Percentiles rank a stretch among this genome's conserved stretches.
Conservation (phyloP, 2,888 invertebrate genomes). For the Thecocarcelia acutangulata region DNA sequence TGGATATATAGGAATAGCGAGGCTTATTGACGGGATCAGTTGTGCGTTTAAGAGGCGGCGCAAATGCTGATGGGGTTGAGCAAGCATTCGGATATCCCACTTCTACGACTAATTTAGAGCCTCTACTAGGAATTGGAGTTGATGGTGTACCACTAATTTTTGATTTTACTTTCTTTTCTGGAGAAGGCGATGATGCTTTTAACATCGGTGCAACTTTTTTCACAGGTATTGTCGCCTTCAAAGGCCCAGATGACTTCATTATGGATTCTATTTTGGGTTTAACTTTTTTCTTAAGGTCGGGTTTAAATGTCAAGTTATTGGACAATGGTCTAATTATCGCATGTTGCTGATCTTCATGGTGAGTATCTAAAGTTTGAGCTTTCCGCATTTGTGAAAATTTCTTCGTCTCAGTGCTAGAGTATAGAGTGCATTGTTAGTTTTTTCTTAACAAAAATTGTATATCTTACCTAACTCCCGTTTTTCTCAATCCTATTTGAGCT, state of each 20-base stretch:
- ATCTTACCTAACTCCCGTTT: conserved; percentile 56
- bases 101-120: conserved; percentile 29
- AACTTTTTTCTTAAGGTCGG: conserved; percentile 69
- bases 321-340: conserved; percentile 63
- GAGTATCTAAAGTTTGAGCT: conserved; percentile 66
- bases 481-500: conserved; percentile 37
- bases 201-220: conserved; percentile 73
- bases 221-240: conserved; percentile 74
- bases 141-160: conserved; percentile 66
- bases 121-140: conserved; percentile 69
- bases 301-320: conserved; percentile 69
- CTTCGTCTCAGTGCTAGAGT: conserved; percentile 49
- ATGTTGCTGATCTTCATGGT: conserved; percentile 70
- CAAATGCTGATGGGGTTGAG: conserved; percentile 71
- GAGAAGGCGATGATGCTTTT: conserved; percentile 69
- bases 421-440: too few species aligned
- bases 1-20: conserved; percentile 71
- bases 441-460: too few species aligned
- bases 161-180: conserved; percentile 37
- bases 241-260: conserved; percentile 71
- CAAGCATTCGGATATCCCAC: conserved; percentile 72
- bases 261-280: conserved; percentile 72
- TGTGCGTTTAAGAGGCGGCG: conserved; percentile 67
- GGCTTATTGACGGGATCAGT: conserved; percentile 61
- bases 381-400: conserved; percentile 9